Percentiles rank a stretch among this genome's conserved stretches.
Evolutionary conservation across 64 coral and sea anemone species (phyloP).

Genomic region (Astreopora myriophthalma): DNA sequence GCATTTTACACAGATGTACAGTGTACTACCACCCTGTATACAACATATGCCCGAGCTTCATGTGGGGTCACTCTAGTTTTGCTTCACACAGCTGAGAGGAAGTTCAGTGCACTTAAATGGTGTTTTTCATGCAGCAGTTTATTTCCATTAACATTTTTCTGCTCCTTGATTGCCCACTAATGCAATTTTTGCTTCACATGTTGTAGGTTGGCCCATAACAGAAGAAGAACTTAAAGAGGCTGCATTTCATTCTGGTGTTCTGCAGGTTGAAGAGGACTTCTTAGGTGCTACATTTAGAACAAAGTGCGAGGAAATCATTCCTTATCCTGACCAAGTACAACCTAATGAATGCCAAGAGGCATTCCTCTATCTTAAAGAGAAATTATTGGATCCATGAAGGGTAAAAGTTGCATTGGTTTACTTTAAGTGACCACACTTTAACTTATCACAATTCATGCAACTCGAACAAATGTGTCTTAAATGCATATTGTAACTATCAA

Average conservation of each 20-base stretch:
- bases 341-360: not conserved
- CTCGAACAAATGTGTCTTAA: not conserved
- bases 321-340: not conserved
- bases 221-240: conserved; percentile 49
- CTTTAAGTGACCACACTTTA: not conserved
- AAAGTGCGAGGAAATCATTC: conserved; percentile 10
- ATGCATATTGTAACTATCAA: not conserved
- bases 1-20: too few relatives aligned
- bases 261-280: conserved; percentile 3
- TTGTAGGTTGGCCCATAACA: conserved; percentile 46
- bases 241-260: conserved; percentile 38
- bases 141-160: not conserved
- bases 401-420: not conserved
- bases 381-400: not conserved
- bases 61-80: too few relatives aligned
- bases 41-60: too few relatives aligned
- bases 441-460: not conserved
- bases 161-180: not conserved
- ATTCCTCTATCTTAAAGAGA: not conserved
- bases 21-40: not conserved
- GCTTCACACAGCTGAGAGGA: too few relatives aligned
- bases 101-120: too few relatives aligned
- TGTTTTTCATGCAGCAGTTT: too few relatives aligned
- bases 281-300: conserved; percentile 3
- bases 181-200: not conserved